Evolutionary conservation across 2,888 invertebrate genomes (phyloP), one percentile per base, ranked within the genome.

Genomic region (Chaetogeoica ovagalla): DNA sequence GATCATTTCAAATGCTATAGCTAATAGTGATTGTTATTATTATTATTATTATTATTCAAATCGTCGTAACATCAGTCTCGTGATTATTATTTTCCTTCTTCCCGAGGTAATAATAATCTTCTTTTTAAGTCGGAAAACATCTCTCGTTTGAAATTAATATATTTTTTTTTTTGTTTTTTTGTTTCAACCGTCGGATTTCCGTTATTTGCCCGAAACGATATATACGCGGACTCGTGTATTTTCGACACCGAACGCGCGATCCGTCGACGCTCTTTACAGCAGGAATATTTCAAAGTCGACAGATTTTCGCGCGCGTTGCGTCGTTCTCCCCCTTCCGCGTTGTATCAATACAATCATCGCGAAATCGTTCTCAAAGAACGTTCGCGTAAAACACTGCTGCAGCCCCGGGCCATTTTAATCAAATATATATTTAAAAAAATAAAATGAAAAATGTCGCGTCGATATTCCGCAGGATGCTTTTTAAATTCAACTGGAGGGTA

Each of bases 351-450:
- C 62, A 71, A 71, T 63, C 63, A 57, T 79, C 62, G 71, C 52
- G 21, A 70, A 70, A 77, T 52, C 39, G 62, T 60, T 55, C 15
- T 63, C 79, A 62, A 70, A 57, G 57, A 52, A 63, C 55, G 62
- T 63, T 39, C 23, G 70, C 77, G 69, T 39, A 71, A 71, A 63
- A 71, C 57, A 71, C 79, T 17, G 71, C 79, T 17, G 71, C 4
- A 30, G 30, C 79, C 71, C 9, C 55, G 43, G 63, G 79, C 79
- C 39, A 71, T 79, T 79, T 79, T 79, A 79, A 79, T 79, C 79
- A 79, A 79, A 79, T 71, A 71, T 57, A 48, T 55, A 19, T 57
- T 52, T 65, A 65, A n/a, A 63, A 30, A 62, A 19, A 57, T 4
- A 30, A 52, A 6, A 73, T 52, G 62, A 37, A 63, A 70, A 63